Percentiles rank a stretch among this genome's conserved stretches.
Evolutionary conservation across 2,888 invertebrate species (phyloP).

Genomic region (Ophraella communa): DNA sequence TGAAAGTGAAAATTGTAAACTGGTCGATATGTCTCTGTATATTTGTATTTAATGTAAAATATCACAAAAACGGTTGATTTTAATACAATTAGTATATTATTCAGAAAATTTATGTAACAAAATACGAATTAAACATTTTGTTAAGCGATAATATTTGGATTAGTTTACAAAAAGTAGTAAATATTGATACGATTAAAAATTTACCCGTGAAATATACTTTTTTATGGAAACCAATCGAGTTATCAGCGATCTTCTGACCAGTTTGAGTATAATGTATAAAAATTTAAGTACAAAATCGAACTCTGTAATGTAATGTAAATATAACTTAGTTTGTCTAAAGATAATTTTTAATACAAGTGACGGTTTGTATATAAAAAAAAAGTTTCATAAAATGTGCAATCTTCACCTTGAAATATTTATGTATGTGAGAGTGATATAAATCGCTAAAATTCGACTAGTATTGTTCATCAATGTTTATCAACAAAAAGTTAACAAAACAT

Average conservation of each 20-base stretch:
- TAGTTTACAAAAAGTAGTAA: background rate
- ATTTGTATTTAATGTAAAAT: conserved; percentile 47
- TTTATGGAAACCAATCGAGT: background rate
- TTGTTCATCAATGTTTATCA: conserved; percentile 9
- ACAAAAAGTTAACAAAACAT: background rate
- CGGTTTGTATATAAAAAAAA: conserved; percentile 51
- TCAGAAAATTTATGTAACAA: background rate
- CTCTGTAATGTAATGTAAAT: conserved; percentile 59
- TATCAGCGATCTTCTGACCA: conserved; percentile 48
- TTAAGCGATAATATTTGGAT: background rate
- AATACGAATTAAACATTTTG: no score
- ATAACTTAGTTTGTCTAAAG: conserved; percentile 56
- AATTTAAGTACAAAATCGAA: conserved; percentile 57
- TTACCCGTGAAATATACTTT: background rate
- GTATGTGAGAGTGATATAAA: conserved; percentile 39
- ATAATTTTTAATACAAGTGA: conserved; percentile 54
- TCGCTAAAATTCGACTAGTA: conserved; percentile 25
- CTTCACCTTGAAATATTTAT: conserved; percentile 47
- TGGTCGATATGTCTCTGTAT: conserved; percentile 47
- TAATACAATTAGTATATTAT: background rate
- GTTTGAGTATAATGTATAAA: conserved; percentile 52
- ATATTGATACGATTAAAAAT: background rate
- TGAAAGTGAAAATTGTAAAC: conserved; percentile 49
- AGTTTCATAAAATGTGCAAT: conserved; percentile 54
- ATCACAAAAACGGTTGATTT: conserved; percentile 14